Base-by-base conservation (phyloP, 2,113 vertebrate species). In the Melozone crissalis region DNA sequence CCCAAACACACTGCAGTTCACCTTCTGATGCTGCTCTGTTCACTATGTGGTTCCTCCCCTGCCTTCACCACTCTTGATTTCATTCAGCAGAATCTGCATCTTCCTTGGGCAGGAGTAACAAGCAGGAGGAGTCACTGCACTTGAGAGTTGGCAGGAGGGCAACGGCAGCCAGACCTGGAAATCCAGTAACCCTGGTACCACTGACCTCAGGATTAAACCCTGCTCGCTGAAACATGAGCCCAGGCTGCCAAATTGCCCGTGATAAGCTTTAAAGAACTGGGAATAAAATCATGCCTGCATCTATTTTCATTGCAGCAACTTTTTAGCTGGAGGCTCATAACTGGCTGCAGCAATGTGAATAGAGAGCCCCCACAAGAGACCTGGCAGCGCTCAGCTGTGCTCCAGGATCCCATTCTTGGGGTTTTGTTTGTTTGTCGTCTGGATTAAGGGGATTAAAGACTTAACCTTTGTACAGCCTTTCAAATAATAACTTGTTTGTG, bases 401-500 rank as follows among this genome's bases (percentile, higher is more conserved):
- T 86, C 59, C 0, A 0, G 35, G 76, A 86, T 88, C 72, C 51
- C 5, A 9, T 86, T 89, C 83, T 67, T 92, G 77, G 93, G 89
- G 80, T 87, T 96, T 96, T 95, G 89, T 93, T 97, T 94, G 87
- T 97, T 97, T 95, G 84, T 86, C 10, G 1, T 88, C 71, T 82
- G 92, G 93, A 97, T 96, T 96, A 95, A 84, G 82, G 55, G 93
- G 91, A 97, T 97, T 97, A 96, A 95, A 88, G 92, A 62, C 28
- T 97, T 97, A 96, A 95, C 93, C 95, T 95, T 96, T 97, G 95
- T 93, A 94, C 90, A 88, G 88, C 74, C 58, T 92, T 95, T 95
- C 63, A 86, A 77, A 95, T 91, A 94, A 89, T 73, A 95, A 76
- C 84, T 41, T 90, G 63, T 95, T 83, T 93, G 52, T 84, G 24